Evolutionary conservation across 2,113 vertebrate species (phyloP).

Genomic region (Megalops atlanticus): DNA sequence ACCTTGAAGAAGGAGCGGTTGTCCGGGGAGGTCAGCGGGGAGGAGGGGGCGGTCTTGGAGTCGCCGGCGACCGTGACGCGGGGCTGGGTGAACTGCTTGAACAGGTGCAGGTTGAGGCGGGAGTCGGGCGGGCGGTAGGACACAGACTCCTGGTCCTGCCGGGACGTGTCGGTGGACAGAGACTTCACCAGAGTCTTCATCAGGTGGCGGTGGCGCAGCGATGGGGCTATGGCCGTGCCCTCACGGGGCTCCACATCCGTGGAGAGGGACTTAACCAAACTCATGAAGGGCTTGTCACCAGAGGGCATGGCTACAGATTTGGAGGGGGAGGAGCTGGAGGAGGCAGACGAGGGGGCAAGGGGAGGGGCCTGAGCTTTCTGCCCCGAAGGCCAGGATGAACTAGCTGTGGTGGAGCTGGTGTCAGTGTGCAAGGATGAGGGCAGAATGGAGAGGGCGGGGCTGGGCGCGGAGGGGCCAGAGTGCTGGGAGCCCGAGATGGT

Average conservation of each 20-base stretch:
- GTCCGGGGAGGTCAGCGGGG: conserved; percentile 90
- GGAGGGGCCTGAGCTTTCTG: conserved; percentile 66
- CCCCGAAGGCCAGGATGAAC: conserved; percentile 68
- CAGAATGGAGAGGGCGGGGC: conserved; percentile 71
- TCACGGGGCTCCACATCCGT: conserved; percentile 92
- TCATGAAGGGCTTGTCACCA: conserved; percentile 85
- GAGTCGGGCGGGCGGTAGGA: conserved; percentile 80
- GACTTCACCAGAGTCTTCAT: conserved; percentile 98
- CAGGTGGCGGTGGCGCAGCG: conserved; percentile 83
- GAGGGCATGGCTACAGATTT: conserved; percentile 74
- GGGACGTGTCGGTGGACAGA: conserved; percentile 89
- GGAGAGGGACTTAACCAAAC: conserved; percentile 90
- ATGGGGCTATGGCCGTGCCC: conserved; percentile 57
- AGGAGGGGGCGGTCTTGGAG: conserved; percentile 96
- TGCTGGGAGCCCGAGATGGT: conserved; percentile 57
- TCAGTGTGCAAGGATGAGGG: conserved; percentile 33
- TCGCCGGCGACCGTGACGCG: conserved; percentile 79
- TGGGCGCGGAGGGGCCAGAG: conserved; percentile 58
- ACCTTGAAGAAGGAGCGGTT: conserved; percentile 97
- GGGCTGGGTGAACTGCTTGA: conserved; percentile 96
- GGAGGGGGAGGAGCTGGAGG: conserved; percentile 81
- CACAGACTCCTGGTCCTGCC: conserved; percentile 78
- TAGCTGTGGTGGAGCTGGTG: conserved; percentile 60
- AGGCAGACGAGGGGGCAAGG: conserved; percentile 47
- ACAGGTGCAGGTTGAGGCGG: conserved; percentile 91